Conservation (phyloP, 2,113 vertebrate species). For the Peromyscus maniculatus region DNA sequence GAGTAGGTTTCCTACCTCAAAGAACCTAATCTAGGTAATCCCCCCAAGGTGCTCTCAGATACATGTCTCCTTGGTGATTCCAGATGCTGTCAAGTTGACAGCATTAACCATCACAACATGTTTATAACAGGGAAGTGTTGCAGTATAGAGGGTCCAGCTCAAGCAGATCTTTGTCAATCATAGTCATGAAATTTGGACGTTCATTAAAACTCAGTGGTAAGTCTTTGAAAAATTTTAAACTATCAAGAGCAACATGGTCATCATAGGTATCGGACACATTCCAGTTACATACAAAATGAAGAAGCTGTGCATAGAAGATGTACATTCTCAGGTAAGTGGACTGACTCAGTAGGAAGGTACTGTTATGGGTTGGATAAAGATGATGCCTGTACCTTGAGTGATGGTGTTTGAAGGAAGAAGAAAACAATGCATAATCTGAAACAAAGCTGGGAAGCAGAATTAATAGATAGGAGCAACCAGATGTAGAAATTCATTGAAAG, state of each 20-base stretch:
- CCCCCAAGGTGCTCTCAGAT: background rate
- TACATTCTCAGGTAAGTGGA: background rate
- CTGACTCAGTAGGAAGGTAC: background rate
- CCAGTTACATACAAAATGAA: background rate
- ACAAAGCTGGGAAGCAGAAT: background rate
- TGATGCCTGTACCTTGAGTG: fast-evolving
- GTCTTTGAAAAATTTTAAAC: background rate
- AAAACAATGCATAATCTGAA: background rate
- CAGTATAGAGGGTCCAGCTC: background rate
- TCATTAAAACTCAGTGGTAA: background rate
- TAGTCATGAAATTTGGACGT: background rate
- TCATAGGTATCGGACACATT: background rate
- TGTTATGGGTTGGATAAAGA: background rate
- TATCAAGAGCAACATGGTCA: background rate
- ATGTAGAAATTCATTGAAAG: background rate
- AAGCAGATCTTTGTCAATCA: background rate
- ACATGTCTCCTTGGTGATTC: background rate
- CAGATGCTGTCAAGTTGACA: background rate
- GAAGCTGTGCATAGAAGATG: background rate
- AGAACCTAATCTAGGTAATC: background rate
- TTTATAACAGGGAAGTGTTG: background rate
- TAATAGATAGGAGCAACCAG: background rate
- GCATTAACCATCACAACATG: background rate
- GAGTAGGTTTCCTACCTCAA: background rate
- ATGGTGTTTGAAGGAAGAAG: background rate